Evolutionary conservation across 2,888 invertebrate species (phyloP).

Genomic region (Bibio marci): DNA sequence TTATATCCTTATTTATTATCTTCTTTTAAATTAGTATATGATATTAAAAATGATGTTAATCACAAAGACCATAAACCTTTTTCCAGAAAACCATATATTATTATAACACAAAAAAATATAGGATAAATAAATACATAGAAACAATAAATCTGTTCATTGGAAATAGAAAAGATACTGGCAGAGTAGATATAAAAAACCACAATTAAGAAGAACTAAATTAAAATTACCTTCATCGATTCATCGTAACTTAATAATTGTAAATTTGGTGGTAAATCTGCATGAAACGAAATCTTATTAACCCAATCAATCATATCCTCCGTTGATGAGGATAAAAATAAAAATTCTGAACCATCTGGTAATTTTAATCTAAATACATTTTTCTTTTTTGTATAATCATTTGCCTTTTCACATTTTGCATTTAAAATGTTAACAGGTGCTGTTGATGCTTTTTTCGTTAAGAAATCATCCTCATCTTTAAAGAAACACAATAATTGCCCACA

Average conservation of each 20-base stretch:
- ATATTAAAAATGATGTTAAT: no score
- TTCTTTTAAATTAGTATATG: no score
- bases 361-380: conserved; percentile 82
- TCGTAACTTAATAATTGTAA: conserved; percentile 75
- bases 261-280: conserved; percentile 78
- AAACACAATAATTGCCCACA: conserved; percentile 95
- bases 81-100: no score
- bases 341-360: conserved; percentile 84
- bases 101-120: no score
- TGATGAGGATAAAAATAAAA: conserved; percentile 64
- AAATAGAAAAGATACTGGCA: no score
- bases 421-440: conserved; percentile 68
- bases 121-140: no score
- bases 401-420: conserved; percentile 66
- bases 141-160: no score
- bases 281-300: conserved; percentile 85
- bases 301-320: conserved; percentile 69
- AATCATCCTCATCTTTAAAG: conserved; percentile 90
- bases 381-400: conserved; percentile 88
- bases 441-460: conserved; percentile 72
- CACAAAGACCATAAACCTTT: no score
- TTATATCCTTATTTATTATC: no score
- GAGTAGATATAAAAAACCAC: no score
- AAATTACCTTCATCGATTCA: conserved; percentile 43
- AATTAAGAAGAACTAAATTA: no score